Conservation (phyloP, 2,797 vertebrate species). For the Vireo griseus region DNA sequence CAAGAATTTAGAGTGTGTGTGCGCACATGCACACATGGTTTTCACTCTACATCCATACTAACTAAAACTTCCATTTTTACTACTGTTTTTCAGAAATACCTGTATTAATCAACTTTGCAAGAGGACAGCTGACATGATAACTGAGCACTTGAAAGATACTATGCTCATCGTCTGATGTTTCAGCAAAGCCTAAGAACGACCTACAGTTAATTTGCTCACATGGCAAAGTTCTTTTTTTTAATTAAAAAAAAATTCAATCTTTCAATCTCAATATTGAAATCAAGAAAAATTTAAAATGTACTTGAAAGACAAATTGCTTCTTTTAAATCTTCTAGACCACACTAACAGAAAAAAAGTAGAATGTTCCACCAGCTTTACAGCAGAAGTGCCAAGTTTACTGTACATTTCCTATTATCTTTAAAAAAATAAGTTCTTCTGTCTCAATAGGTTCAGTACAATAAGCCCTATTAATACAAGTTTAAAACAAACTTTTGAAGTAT, state of each 20-base stretch:
- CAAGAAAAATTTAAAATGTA: not conserved
- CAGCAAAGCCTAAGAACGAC: not conserved
- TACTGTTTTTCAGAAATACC: not conserved
- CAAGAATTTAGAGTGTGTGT: accelerated
- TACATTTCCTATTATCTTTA: not conserved
- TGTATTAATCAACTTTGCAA: not conserved
- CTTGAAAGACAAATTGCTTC: not conserved
- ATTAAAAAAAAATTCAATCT: not conserved
- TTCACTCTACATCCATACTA: not conserved
- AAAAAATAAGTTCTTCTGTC: not conserved
- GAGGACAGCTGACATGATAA: not conserved
- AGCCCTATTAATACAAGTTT: not conserved
- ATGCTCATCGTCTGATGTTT: not conserved
- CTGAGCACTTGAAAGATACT: not conserved
- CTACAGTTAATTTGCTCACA: not conserved
- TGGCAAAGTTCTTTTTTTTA: not conserved
- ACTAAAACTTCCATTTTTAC: not conserved
- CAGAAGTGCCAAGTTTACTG: not conserved
- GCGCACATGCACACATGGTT: accelerated
- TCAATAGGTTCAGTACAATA: not conserved
- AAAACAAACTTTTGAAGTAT: not conserved
- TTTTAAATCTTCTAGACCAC: not conserved
- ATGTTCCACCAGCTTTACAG: not conserved
- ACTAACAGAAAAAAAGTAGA: not conserved
- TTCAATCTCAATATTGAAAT: not conserved